Base-by-base conservation (phyloP, 2,113 vertebrate species). In the Gobiocypris rarus region DNA sequence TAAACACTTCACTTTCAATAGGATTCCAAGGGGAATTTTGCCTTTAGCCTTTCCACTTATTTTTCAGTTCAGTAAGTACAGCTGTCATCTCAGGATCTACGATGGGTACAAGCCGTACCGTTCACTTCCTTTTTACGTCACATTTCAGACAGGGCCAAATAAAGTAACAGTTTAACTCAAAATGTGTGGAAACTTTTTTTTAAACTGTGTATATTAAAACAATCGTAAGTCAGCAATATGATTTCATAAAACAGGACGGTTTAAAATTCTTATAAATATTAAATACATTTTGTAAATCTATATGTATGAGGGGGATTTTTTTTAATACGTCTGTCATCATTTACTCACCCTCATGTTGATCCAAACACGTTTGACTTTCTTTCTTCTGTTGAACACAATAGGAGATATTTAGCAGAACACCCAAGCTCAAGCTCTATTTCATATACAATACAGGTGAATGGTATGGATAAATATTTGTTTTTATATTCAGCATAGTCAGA, bases 121-220 rank as follows among this genome's bases (percentile, higher is more conserved):
- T 14, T 80, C 15, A 50, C 59, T 67, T 67, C 41, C 41, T 65
- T 50, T 65, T 80, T 31, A n/a, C 26, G 58, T 80, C 77, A 80
- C 10, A 48, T 65, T n/a, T 9, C 41, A 67, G 59, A 80, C 43
- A 22, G 61, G 19, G 6, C 17, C 41, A 63, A n/a, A 31, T n/a
- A 56, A 59, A 80, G 58, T 80, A 45, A 80, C 1, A 31, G 43
- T 80, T 67, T 80, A 80, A 80, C 77, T 65, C 5, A 31, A 65
- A 54, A 63, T 19, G n/a, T 31, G 24, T 80, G 59, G 41, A 65
- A 50, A 80, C 17, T 13, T 59, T 58, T 50, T 67, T 9, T 19
- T 54, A 0, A 14, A 75, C 34, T 65, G 15, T 59, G 2, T 38
- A 65, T 28, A 22, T 41, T 15, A 65, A 61, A 61, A 41, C 38